Evolutionary conservation across 2,888 invertebrate genomes (phyloP).

Genomic region (Dysmachus trigonus): DNA sequence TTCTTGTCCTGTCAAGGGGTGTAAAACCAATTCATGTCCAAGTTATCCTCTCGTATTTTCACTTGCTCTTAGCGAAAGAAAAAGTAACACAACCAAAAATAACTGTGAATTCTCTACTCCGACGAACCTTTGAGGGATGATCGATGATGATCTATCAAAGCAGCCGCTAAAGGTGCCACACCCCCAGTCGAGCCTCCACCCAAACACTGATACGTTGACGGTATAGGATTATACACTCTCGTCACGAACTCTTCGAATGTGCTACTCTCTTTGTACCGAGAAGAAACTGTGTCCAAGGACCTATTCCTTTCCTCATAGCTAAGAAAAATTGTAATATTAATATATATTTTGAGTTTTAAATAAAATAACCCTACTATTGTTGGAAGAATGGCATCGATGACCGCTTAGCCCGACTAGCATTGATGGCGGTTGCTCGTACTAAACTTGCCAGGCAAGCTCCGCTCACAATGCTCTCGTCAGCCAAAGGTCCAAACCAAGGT

Average conservation of each 20-base stretch:
- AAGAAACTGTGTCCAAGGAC: conserved; percentile 84
- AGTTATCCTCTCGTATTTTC: conserved; percentile 9
- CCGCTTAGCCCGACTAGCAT: conserved; percentile 91
- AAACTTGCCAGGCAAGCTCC: conserved; percentile 78
- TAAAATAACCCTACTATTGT: conserved; percentile 76
- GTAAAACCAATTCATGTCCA: conserved; percentile 19
- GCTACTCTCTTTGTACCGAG: conserved; percentile 83
- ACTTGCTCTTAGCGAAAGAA: not conserved
- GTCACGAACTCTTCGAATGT: conserved; percentile 91
- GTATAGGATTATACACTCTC: conserved; percentile 75
- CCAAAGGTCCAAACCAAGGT: conserved; percentile 94
- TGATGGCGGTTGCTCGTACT: conserved; percentile 88
- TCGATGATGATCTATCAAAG: conserved; percentile 67
- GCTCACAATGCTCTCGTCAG: conserved; percentile 82
- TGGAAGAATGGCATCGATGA: conserved; percentile 89
- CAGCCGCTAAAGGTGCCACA: conserved; percentile 68
- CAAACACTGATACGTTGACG: conserved; percentile 54
- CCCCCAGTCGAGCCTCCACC: conserved; percentile 54
- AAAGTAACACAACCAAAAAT: not conserved
- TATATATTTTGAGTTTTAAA: conserved; percentile 22
- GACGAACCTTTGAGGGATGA: conserved; percentile 59
- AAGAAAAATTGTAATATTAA: conserved; percentile 51
- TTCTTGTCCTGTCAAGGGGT: conserved; percentile 22
- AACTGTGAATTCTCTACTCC: not conserved
- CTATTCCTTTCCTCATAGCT: conserved; percentile 93